Evolutionary conservation across 1,140 invertebrate genomes (phyloP), one percentile per base, ranked within the genome.

Genomic region (Meloidogyne exigua): DNA sequence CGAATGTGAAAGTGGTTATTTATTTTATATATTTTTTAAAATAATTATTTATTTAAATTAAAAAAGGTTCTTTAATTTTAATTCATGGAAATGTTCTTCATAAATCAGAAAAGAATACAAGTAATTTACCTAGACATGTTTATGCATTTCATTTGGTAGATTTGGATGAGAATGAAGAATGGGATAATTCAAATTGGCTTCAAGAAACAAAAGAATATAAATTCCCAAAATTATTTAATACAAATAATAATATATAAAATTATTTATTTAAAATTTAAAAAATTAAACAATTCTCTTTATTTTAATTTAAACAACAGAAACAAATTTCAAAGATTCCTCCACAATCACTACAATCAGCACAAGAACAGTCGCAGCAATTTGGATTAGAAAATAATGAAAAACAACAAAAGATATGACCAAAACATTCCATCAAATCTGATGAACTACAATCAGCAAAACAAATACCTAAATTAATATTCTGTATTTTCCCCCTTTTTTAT

Each of bases 81-180:
- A 92, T 99, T 68, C 92, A 98, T 84, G 95, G 95, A 0, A 91
- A 93, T 87, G 94, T 98, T 2, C 92, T 97, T 0, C 96, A 98
- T 86, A 93, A 92, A 85, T 98, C 95, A 85, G 92, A 93, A 63
- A 88, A 90, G 10, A 99, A 98, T 88, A 91, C 89, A 72, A 96
- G 94, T 0, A 83, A 90, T 0, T 91, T 91, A 71, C 92, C 93
- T n/a, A 91, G 96, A 72, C 92, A 95, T 81, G 93, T 93, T 3
- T 98, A 98, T 88, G 97, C 95, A 7, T 97, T 96, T 88, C 96
- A 99, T 88, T 91, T 96, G 0, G 91, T 94, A 70, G 95, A 98
- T 88, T 2, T 87, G 87, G 84, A 88, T 84, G 69, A 84, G 81
- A 77, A 67, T 44, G 72, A 74, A 2, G 39, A 44, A 62, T 82